A percentile compares a stretch with the other conserved stretches of the same genome.
These are phyloP conservation scores for Rhagoletis pomonella DNA, from an alignment of 1,140 invertebrate genomes.

Conservation along the genomic window DNA sequence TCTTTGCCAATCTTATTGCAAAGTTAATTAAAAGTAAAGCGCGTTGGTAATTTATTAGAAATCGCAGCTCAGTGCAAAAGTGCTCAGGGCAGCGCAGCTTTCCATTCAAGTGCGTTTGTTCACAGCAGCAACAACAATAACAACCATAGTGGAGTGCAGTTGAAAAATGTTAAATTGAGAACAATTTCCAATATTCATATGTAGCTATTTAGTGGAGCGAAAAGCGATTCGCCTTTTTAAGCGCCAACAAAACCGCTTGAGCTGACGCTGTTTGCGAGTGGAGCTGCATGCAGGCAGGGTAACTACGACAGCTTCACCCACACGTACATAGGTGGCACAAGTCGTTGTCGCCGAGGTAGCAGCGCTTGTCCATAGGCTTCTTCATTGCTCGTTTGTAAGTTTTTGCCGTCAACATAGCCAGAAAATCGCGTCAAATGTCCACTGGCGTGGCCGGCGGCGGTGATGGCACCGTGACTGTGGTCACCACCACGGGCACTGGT, in stretches of 20 bases:
- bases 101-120: not conserved
- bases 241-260: not conserved
- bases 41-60: not conserved
- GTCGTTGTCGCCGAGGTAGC: not conserved
- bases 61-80: not conserved
- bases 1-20: not conserved
- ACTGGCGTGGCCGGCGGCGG: slow-evolving; percentile 57
- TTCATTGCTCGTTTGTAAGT: not conserved
- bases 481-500: not conserved
- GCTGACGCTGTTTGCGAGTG: slow-evolving; percentile 34
- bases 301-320: not conserved
- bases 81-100: not conserved
- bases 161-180: slow-evolving; percentile 44
- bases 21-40: not conserved
- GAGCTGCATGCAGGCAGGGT: slow-evolving; percentile 50
- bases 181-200: not conserved
- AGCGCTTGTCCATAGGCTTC: not conserved
- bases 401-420: slow-evolving; percentile 42
- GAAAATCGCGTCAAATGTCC: slow-evolving; percentile 44
- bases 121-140: not conserved
- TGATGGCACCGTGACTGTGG: slow-evolving; percentile 58
- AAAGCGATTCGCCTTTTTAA: slow-evolving; percentile 2
- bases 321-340: not conserved
- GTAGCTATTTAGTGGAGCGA: slow-evolving; percentile 52
- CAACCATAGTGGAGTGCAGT: not conserved